Evolutionary conservation across 2,113 vertebrate genomes (phyloP).

Genomic region (Varanus salvator): DNA sequence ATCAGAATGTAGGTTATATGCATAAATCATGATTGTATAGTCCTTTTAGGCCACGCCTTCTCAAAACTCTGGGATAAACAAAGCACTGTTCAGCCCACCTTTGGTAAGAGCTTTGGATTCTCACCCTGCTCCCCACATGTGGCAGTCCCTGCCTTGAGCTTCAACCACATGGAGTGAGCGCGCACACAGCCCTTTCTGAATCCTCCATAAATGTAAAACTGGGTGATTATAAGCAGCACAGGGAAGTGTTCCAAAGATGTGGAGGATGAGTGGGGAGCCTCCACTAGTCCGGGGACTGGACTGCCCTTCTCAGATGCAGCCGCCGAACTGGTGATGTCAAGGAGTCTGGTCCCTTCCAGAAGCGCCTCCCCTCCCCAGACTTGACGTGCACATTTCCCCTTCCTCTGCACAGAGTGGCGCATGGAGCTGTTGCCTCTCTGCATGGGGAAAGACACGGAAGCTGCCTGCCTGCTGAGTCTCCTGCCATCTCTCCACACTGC

Average conservation of each 20-base stretch:
- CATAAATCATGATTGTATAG: no score
- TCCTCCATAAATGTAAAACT: not conserved
- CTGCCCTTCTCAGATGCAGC: no score
- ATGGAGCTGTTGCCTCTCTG: no score
- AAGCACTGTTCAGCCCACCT: slow-evolving; percentile 5
- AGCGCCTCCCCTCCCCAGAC: no score
- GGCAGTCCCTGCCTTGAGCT: not conserved
- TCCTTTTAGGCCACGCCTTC: not conserved
- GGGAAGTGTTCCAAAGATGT: not conserved
- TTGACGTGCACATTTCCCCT: no score
- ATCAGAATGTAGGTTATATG: not conserved
- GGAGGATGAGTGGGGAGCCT: not conserved
- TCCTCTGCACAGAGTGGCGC: no score
- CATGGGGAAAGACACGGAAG: no score
- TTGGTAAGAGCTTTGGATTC: slow-evolving; percentile 24
- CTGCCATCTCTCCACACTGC: no score
- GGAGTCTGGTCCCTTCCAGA: no score
- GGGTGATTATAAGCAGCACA: slow-evolving; percentile 11
- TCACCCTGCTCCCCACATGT: slow-evolving; percentile 8
- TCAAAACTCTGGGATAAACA: slow-evolving; percentile 27
- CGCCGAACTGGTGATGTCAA: no score
- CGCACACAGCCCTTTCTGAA: not conserved
- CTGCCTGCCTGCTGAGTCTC: no score
- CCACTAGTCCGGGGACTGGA: no score
- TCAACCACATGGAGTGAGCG: not conserved